Evolutionary conservation across 2,888 invertebrate genomes (phyloP), one percentile per base, ranked within the genome.

Genomic region (Schrankia costaestrigalis): DNA sequence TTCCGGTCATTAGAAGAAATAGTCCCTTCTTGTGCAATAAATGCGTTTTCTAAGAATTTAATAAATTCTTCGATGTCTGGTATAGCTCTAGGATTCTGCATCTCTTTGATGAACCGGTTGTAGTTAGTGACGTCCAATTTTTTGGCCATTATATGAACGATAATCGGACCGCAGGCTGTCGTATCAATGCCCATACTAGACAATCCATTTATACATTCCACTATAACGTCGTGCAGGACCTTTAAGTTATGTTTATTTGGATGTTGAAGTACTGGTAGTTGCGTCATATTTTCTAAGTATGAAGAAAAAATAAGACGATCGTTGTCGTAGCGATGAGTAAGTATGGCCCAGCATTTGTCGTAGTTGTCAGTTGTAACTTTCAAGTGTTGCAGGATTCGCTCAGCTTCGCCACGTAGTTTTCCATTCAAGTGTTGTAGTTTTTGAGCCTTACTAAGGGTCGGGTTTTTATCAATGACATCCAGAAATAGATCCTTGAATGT

Each of bases 151-250:
- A 15, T 3, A 6, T 15, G 17, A 15, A 15, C 17, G 6, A 15
- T 15, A 15, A 15, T 15, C 6, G 17, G 3, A 6, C 6, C 17
- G 3, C 17, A 15, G 17, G 3, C 6, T 4, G 17, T 15, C 6
- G 6, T 15, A 15, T 15, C 17, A 3, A 15, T 4, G 3, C 17
- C 17, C 3, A 15, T 15, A 6, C 6, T 15, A 15, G 3, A 12
- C 9, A 34, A 24, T 8, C 27, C 34, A 24, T 34, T 34, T 11
- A 34, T 11, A 12, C 34, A 34, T 15, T 34, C 34, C 3, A 18
- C n/a, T 6, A 12, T 34, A 13, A 28, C 28, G 28, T 28, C 33
- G 8, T 27, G 27, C 5, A 26, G 14, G 3, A 22, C 28, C 13
- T 24, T 8, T n/a, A 31, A 12, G 3, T 13, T 18, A 1, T n/a